Base-by-base conservation (phyloP, 2,888 invertebrate species). In the Himalopsyche anomala region DNA sequence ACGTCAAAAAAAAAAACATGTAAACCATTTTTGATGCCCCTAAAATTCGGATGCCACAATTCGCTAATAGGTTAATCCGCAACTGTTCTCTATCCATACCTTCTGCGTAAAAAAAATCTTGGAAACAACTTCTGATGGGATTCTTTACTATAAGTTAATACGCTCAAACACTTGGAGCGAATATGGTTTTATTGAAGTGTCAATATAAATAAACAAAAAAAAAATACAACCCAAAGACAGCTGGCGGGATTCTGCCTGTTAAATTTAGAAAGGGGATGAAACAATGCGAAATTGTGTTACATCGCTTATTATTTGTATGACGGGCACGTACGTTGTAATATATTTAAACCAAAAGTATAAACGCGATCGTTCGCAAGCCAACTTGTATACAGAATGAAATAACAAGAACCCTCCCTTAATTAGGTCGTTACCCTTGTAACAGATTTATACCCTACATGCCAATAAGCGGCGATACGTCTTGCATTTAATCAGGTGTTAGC, bases 271-370 rank as follows among this genome's bases (percentile, higher is more conserved):
- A 62, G 62, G 62, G 62, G 19, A 19, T 19, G 62, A 62, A 62
- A 62, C 62, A 62, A 62, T 19, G 28, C 11, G 19, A 62, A 62
- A 62, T 62, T n/a, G 62, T 62, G 15, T 62, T 62, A 62, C 62
- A 62, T 62, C 15, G 51, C 51, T 12, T n/a, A 62, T 19, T 19
- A 62, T 62, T 62, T 62, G 62, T 62, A 62, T 62, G 62, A 62
- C 4, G 62, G 19, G 19, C 62, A 62, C 62, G 62, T 62, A 11
- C 62, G 6, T 2, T 62, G 11, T 62, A 62, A 62, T 62, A 62
- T 62, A 62, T 62, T 62, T 62, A 62, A 62, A 28, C 19, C 62
- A 62, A 62, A 19, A 8, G 62, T 28, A 19, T 62, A 62, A 62
- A 19, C 4, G 62, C 19, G 62, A 56, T 17, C n/a, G 17, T 17